Conservation (phyloP, 2,797 vertebrate genomes). For the Pantherophis alleghaniensis region DNA sequence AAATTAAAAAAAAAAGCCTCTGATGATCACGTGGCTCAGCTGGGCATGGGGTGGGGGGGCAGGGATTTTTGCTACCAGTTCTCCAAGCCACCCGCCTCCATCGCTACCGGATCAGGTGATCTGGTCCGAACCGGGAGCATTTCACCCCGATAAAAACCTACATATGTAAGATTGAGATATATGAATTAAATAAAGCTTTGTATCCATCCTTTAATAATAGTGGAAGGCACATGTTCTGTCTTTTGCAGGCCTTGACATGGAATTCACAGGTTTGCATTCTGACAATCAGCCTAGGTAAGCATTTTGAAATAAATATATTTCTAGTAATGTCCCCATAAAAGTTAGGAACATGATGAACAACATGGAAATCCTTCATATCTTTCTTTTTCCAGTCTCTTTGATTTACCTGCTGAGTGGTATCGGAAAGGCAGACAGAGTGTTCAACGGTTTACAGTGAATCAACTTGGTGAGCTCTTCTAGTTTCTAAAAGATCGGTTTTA, state of each 20-base stretch:
- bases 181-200: not conserved
- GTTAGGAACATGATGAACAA: rapidly evolving
- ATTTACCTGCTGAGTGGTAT: slow-evolving; percentile 67
- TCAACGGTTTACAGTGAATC: slow-evolving; percentile 66
- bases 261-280: slow-evolving; percentile 71
- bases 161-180: not conserved
- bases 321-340: not conserved
- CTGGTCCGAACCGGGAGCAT: too few species aligned
- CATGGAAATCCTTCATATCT: not conserved
- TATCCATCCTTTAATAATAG: not conserved
- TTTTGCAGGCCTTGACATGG: slow-evolving; percentile 69
- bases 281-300: slow-evolving; percentile 67
- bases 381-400: slow-evolving; percentile 65
- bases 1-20: too few species aligned
- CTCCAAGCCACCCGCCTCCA: too few species aligned
- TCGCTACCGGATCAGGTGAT: too few species aligned
- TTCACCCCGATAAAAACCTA: not conserved
- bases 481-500: rapidly evolving
- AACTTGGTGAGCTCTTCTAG: slow-evolving; percentile 71
- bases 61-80: too few species aligned
- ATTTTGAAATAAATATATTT: not conserved
- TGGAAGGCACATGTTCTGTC: not conserved
- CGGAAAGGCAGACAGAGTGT: slow-evolving; percentile 63
- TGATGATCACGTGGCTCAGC: too few species aligned
- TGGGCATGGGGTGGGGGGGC: too few species aligned